Evolutionary conservation across 2,888 invertebrate species (phyloP), one percentile per base, ranked within the genome.

Genomic region (Sarcophaga caerulescens): DNA sequence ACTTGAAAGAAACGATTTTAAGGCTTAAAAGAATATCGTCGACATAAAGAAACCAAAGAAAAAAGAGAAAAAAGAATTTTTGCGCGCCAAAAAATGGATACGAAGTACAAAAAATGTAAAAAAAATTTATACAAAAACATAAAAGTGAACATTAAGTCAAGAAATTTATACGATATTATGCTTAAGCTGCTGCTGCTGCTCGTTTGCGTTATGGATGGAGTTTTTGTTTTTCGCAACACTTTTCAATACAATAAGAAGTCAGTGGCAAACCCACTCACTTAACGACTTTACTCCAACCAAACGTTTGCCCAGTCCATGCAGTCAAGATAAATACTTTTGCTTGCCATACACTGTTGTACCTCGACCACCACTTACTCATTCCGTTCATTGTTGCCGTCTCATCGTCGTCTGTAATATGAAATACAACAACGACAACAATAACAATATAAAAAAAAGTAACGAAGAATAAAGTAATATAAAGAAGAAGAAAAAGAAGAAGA

Each of bases 61-160:
- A 65, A 44, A 8, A 66, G 19, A 35, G 4, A 5, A 66, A 60
- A 76, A 44, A 76, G n/a, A 74, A 63, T 23, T 78, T 81, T 83
- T 82, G 74, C 83, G 83, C 83, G 83, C 83, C 83, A 83, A 83
- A 83, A 82, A 45, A 3, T 21, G 12, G 65, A 76, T n/a, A 1
- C 4, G 4, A 52, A 52, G 12, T 52, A 47, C n/a, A 14, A 14
- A 47, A 52, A 52, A 14, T 14, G 52, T 44, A 47, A 21, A 57
- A 21, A 19, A 57, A 76, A 59, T n/a, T n/a, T 8, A 74, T 21
- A 68, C 17, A 66, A 60, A 14, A 47, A 47, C 47, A 47, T 47
- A 21, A 52, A 35, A 35, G 8, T 2, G 8, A 35, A 35, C 35
- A 35, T 35, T n/a, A 82, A 78, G 52, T 68, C 63, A 62, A 69